Evolutionary conservation across 2,113 vertebrate genomes (phyloP).

Genomic region (Scopus umbretta): DNA sequence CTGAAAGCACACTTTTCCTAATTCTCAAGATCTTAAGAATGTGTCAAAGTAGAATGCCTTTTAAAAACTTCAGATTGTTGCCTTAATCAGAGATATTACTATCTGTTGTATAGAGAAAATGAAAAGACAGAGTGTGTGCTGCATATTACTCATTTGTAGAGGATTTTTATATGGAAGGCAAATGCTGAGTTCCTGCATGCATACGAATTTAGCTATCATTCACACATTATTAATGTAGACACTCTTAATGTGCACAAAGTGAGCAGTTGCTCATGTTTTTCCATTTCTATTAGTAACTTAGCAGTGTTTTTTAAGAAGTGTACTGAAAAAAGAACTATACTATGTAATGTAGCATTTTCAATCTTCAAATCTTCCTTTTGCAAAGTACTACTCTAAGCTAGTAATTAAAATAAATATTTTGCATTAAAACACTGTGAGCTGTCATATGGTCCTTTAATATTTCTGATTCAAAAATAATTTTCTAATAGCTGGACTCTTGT

Average conservation of each 20-base stretch:
- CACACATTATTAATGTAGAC: neutral
- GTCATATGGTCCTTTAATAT: neutral
- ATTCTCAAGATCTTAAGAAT: neutral
- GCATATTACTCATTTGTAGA: neutral
- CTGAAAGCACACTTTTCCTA: neutral
- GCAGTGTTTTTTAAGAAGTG: neutral
- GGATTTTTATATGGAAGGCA: neutral
- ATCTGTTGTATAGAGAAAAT: neutral
- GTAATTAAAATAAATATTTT: neutral
- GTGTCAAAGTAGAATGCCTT: neutral
- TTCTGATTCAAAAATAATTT: neutral
- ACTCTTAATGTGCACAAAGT: neutral
- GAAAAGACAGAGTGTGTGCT: neutral
- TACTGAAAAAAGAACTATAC: neutral
- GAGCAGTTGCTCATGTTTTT: neutral
- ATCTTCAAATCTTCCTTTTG: neutral
- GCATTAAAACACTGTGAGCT: neutral
- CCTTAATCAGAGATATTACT: neutral
- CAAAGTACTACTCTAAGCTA: neutral
- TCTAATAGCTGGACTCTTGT: neutral
- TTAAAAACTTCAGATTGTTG: neutral
- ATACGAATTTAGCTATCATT: neutral
- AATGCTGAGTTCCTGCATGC: neutral
- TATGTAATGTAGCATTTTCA: neutral
- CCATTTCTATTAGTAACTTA: neutral